A percentile compares a stretch with the other conserved stretches of the same genome.
These are phyloP conservation scores for Rhea pennata DNA, from an alignment of 2,113 vertebrate genomes.

Conservation along the genomic window DNA sequence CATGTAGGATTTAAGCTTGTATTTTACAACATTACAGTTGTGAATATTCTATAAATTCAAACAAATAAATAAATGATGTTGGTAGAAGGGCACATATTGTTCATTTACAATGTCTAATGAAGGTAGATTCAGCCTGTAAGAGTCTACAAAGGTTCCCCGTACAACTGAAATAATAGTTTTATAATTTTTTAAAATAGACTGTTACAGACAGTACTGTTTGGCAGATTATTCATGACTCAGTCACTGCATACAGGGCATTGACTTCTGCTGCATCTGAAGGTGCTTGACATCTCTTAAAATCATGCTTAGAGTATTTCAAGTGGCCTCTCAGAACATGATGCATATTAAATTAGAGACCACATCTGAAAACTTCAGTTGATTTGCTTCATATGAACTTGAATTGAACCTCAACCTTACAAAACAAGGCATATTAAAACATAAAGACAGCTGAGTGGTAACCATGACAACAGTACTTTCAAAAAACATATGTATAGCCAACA, in stretches of 20 bases:
- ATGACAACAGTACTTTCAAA: conserved; percentile 31
- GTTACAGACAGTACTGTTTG: neutral
- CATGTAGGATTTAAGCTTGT: neutral
- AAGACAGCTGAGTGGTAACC: conserved; percentile 49
- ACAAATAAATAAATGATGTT: neutral
- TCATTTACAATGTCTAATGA: neutral
- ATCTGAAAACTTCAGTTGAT: conserved; percentile 22
- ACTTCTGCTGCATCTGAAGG: neutral
- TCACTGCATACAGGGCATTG: neutral
- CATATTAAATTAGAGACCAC: neutral
- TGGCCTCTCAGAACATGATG: neutral
- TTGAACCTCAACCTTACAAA: conserved; percentile 49
- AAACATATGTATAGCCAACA: neutral
- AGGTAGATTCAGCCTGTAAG: neutral
- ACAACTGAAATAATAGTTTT: neutral
- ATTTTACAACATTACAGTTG: neutral
- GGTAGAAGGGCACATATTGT: neutral
- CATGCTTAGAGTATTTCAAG: neutral
- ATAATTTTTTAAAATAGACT: neutral
- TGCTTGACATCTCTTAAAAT: neutral
- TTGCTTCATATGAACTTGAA: conserved; percentile 29
- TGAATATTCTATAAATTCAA: neutral
- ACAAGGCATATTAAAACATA: conserved; percentile 29
- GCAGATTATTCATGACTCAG: neutral
- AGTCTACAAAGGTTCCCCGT: neutral